A percentile compares a stretch with the other conserved stretches of the same genome.
Conservation (phyloP, 2,888 invertebrate species). For the Trachelus stipa region DNA sequence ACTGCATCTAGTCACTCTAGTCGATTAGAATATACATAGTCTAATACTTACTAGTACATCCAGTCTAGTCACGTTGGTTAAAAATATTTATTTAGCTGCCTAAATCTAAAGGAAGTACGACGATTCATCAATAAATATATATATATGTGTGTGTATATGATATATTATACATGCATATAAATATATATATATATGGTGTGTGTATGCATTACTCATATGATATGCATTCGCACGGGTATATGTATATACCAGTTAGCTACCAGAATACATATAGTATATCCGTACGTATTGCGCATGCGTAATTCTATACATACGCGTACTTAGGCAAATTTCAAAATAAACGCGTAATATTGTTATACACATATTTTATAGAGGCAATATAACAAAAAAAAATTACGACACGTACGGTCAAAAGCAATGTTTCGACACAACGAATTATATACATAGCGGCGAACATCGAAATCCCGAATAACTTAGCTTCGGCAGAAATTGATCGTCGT, state of each 20-base stretch:
- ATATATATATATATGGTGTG: neutral
- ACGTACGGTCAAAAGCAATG: conserved; percentile 62
- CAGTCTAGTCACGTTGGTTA: conserved; percentile 54
- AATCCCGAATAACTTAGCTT: conserved; percentile 36
- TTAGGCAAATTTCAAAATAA: conserved; percentile 6
- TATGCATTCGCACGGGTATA: neutral
- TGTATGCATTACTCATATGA: neutral
- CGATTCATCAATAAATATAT: conserved; percentile 9
- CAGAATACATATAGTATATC: neutral
- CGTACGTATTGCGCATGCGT: neutral
- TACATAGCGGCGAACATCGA: conserved; percentile 56
- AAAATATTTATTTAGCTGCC: conserved; percentile 45
- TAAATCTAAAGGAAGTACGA: conserved; percentile 31
- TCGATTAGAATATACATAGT: conserved; percentile 46
- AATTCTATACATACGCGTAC: conserved; percentile 12
- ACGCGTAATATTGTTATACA: conserved; percentile 50
- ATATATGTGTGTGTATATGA: neutral
- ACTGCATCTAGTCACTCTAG: conserved; percentile 64
- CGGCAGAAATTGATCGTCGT: conserved; percentile 15
- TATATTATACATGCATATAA: neutral
- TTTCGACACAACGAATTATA: conserved; percentile 67
- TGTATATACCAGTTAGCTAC: neutral
- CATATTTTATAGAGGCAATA: conserved; percentile 59
- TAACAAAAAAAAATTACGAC: conserved; percentile 39
- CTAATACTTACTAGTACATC: conserved; percentile 12